Conservation (phyloP, 2,888 invertebrate genomes). For the Drosophila cognata region DNA sequence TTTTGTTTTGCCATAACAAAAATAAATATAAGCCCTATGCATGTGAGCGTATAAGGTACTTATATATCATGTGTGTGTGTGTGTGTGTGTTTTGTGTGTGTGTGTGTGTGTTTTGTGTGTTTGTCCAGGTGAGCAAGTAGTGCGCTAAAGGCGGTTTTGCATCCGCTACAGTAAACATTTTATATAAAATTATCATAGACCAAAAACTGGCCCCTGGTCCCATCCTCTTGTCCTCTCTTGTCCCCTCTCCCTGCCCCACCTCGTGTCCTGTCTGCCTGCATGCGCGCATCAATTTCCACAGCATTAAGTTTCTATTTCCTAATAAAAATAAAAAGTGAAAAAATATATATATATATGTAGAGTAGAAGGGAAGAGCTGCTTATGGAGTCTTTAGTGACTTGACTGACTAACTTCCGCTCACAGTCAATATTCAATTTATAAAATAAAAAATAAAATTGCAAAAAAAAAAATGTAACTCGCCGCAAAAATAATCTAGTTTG, state of each 20-base stretch:
- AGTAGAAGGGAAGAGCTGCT: background rate
- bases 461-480: background rate
- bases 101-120: conserved; percentile 14
- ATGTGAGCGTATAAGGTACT: background rate
- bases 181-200: conserved; percentile 53
- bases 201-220: conserved; percentile 7
- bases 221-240: conserved; percentile 3
- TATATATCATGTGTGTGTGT: background rate
- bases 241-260: no score
- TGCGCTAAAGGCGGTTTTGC: conserved; percentile 26
- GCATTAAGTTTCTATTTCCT: conserved; percentile 69
- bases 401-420: background rate
- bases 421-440: background rate
- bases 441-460: background rate
- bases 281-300: conserved; percentile 51
- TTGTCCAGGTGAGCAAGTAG: background rate
- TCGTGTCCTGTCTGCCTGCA: background rate
- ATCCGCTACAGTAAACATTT: conserved; percentile 48
- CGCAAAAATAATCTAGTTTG: background rate
- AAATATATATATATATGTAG: background rate
- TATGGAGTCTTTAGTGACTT: background rate
- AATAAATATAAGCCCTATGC: background rate
- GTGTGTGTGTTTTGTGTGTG: conserved; percentile 2
- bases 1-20: conserved; percentile 1
- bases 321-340: conserved; percentile 14